A percentile compares a stretch with the other conserved stretches of the same genome.
Conservation (phyloP, 2,113 vertebrate genomes). For the crab-eating macaque (Macaca fascicularis) region DNA sequence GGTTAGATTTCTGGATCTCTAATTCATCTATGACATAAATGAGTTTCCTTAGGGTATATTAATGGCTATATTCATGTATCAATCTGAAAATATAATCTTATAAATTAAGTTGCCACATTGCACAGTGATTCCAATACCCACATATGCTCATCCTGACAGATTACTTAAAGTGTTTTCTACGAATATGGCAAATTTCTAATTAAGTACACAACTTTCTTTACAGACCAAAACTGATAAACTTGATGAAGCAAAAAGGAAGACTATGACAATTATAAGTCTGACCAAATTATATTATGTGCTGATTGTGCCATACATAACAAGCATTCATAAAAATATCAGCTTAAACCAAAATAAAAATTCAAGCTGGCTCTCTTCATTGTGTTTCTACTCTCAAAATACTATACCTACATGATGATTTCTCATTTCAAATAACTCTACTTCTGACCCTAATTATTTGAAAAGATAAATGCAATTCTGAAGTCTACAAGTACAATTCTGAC, state of each 20-base stretch:
- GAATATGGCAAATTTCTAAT: neutral
- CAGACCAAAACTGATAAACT: neutral
- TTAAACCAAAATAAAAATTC: neutral
- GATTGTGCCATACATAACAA: neutral
- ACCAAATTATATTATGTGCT: neutral
- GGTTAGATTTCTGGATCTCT: neutral
- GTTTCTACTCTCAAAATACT: neutral
- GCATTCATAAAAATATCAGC: neutral
- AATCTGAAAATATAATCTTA: neutral
- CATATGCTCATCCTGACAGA: neutral
- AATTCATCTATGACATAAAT: neutral
- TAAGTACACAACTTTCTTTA: neutral
- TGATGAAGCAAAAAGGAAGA: slow-evolving; percentile 12
- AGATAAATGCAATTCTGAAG: neutral
- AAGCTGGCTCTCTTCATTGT: neutral
- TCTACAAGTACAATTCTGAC: neutral
- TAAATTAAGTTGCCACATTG: neutral
- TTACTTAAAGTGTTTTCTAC: slow-evolving; percentile 1
- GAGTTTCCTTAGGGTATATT: neutral
- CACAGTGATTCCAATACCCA: neutral
- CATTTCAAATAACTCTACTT: neutral
- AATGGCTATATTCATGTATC: neutral
- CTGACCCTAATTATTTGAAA: neutral
- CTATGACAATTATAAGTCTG: neutral
- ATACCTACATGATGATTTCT: neutral